Conservation (phyloP, 2,113 vertebrate species). For the Bufo bufo region DNA sequence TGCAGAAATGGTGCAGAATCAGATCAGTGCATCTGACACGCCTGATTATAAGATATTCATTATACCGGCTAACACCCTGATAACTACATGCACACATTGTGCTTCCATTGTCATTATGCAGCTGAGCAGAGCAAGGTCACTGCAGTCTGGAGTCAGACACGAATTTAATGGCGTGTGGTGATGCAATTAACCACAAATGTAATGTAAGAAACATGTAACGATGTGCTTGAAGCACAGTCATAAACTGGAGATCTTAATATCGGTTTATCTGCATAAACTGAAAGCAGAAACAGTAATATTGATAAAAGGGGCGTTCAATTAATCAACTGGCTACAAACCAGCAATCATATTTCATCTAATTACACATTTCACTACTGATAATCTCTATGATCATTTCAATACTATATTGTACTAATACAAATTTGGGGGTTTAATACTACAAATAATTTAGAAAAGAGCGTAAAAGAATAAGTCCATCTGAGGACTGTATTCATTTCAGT, state of each 20-base stretch:
- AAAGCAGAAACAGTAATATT: background rate
- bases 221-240: background rate
- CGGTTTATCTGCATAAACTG: conserved; percentile 18
- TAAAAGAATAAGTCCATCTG: background rate
- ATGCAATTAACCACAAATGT: conserved; percentile 57
- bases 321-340: background rate
- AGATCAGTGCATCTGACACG: conserved; percentile 23
- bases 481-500: background rate
- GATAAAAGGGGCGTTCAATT: background rate
- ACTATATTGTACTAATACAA: background rate
- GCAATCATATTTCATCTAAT: background rate
- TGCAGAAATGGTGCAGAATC: background rate
- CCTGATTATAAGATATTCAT: conserved; percentile 41
- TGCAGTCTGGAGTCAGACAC: conserved; percentile 3
- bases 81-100: background rate
- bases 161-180: conserved; percentile 16
- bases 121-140: conserved; percentile 34
- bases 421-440: background rate
- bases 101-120: conserved; percentile 25
- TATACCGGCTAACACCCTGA: conserved; percentile 26
- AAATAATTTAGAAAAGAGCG: background rate
- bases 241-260: conserved; percentile 15
- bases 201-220: conserved; percentile 57
- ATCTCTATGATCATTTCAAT: background rate
- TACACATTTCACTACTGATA: background rate